Base-by-base conservation (phyloP, 2,113 vertebrate genomes). In the Neotoma lepida region DNA sequence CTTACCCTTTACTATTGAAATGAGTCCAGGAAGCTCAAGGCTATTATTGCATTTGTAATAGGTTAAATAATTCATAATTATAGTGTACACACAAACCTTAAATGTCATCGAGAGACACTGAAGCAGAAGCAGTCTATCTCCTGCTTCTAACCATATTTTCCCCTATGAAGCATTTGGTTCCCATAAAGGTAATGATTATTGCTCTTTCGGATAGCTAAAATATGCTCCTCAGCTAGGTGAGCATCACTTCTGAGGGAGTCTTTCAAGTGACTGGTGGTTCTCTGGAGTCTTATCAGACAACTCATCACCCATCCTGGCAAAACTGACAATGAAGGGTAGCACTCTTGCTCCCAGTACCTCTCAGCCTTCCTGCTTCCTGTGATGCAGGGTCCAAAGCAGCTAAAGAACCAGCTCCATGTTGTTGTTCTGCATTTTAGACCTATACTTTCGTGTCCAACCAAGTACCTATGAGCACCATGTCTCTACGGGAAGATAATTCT, bases 21-120 rank as follows among this genome's bases (percentile, higher is more conserved):
- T 76, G n/a, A 93, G 91, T 64, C 0, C 41, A 33, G 49, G 30
- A 71, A 7, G 7, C 5, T 70, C 26, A 86, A 91, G 46, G 41
- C 30, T 64, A 73, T 78, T 58, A 63, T 6, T 51, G 20, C 85
- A 73, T 84, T 74, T 80, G 6, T 41, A 82, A 49, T 68, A 89
- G 54, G 44, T 80, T 90, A 91, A 94, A 93, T 82, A 86, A 61
- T 89, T 86, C 54, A 46, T 70, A 91, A 70, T 80, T 89, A 18
- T 74, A 39, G 3, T 44, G 51, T 77, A 63, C 88, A 96, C 93
- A 81, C 35, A 93, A 88, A 73, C 49, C 71, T 90, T 81, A 89
- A 96, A 92, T 51, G 90, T 71, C 33, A 61, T 85, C 41, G 28
- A 81, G 20, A 56, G 73, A 76, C 39, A 87, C 5, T 81, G 26